Conservation (phyloP, 2,888 invertebrate species). For the Syrista parreyssii region DNA sequence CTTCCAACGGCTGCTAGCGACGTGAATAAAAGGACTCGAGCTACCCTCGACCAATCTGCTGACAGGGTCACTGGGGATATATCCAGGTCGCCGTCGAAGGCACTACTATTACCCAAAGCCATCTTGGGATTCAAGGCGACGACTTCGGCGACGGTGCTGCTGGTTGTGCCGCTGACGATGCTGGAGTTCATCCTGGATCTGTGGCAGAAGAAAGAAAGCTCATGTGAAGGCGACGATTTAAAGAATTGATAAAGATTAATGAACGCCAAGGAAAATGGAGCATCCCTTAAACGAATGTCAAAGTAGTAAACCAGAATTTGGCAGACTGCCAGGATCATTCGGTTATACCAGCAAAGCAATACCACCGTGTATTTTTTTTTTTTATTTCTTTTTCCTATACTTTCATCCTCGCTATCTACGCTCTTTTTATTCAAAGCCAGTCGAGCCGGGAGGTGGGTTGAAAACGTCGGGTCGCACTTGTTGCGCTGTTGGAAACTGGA, state of each 20-base stretch:
- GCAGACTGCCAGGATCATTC: neutral
- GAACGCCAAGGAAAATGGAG: neutral
- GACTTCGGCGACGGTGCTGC: slow-evolving; percentile 39
- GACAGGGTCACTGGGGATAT: slow-evolving; percentile 76
- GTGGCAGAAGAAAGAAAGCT: neutral
- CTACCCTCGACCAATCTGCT: slow-evolving; percentile 77
- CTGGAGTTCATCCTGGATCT: slow-evolving; percentile 17
- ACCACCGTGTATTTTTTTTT: neutral
- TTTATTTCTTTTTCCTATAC: neutral
- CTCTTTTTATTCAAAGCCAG: neutral
- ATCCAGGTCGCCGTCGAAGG: slow-evolving; percentile 54
- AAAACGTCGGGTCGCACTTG: neutral
- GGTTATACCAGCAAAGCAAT: neutral
- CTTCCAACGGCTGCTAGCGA: slow-evolving; percentile 75
- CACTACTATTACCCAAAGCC: slow-evolving; percentile 43
- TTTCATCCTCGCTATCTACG: neutral
- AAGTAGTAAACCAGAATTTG: neutral
- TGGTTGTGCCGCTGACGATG: slow-evolving; percentile 17
- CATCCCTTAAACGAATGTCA: neutral
- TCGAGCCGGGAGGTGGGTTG: neutral
- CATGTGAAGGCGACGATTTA: neutral
- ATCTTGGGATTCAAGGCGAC: slow-evolving; percentile 43
- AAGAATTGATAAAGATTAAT: neutral
- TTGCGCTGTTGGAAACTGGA: neutral
- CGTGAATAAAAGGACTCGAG: slow-evolving; percentile 73